Base-by-base conservation (phyloP, 2,113 vertebrate species). In the Peromyscus polionotus region DNA sequence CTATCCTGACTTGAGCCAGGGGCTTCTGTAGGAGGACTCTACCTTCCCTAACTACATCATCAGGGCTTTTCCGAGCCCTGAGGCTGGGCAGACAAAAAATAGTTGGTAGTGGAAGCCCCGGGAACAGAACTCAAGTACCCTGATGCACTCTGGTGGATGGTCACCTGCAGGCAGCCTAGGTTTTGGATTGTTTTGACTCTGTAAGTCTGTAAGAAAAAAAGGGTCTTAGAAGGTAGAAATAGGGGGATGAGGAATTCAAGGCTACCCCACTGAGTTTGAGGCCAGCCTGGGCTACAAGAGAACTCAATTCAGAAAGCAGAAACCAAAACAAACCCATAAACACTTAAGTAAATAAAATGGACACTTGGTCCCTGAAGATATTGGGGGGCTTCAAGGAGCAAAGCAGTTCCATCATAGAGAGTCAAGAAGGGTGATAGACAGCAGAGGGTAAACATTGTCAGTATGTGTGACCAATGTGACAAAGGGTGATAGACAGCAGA, bases 401-500 rank as follows among this genome's bases (percentile, higher is more conserved):
- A 28, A 20, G 83, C 11, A 22, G n/a, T 3, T 39, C 5, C 11
- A 17, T n/a, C 92, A 79, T 3, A 73, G 67, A 20, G 20, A 24
- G 70, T 61, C 51, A 10, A 59, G 45, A 54, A 76, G n/a, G 12
- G 22, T 0, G 3, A 17, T 1, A 2, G 3, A 17, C 1, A 2
- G 12, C 42, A 61, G 70, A 85, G 76, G 42, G 17, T 5, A 24
- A 45, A 83, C n/a, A 31, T 67, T 13, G 17, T 72, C 63, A 59
- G n/a, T 9, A 36, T 13, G 1, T 5, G 61, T 39, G 81, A 13
- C 2, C 8, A 1, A 2, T 5, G 19, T 39, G 84, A 28, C 19
- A 0, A 24, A 76, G n/a, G 12, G 22, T 0, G 3, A 17, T 1
- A 2, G 3, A 17, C 1, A 2, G 12, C 42, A 61, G 70, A 85